Base-by-base conservation (phyloP, 2,888 invertebrate species). In the Catonia carolina region DNA sequence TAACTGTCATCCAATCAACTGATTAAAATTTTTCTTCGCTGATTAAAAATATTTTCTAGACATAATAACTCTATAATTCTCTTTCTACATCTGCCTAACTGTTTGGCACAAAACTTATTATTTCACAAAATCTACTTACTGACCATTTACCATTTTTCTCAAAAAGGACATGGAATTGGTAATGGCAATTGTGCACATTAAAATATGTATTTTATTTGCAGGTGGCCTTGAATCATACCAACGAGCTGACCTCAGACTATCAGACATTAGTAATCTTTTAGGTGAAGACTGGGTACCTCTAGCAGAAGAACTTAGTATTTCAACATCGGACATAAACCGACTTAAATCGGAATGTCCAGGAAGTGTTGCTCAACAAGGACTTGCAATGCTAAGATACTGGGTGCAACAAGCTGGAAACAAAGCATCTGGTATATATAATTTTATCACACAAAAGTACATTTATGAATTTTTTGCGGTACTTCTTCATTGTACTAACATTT, bases 301-400 rank as follows among this genome's bases (percentile, higher is more conserved):
- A 60, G 86, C 86, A 5, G 76, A 78, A n/a, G 83, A 85, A 70
- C 75, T 88, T 56, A 84, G 84, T 59, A 77, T 90, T 48, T 79
- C 82, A 36, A 78, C 83, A 55, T 79, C 83, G 10, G 89, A 90
- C 69, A 83, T 88, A 55, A 81, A 83, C 66, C 78, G 82, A 60
- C 86, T 90, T 64, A 83, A 85, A 70, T 79, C 80, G 47, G 84
- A 88, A 68, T 83, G 85, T 70, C 83, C 84, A 8, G 83, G 84
- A 64, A 83, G 83, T 67, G 81, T 82, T 59, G 82, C 83, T 41
- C 84, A 88, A 68, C 89, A 89, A 74, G 86, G 87, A 8, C 82
- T 88, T 67, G 78, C 78, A 48, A 81, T 82, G 81, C 72, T 82
- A 49, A 74, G 79, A 55, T 70, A 80, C 65, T 82, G 80, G 74